phyloP scores from a whole-genome alignment of 2,888 invertebrate genomes.

The Chirona hameri region DNA sequence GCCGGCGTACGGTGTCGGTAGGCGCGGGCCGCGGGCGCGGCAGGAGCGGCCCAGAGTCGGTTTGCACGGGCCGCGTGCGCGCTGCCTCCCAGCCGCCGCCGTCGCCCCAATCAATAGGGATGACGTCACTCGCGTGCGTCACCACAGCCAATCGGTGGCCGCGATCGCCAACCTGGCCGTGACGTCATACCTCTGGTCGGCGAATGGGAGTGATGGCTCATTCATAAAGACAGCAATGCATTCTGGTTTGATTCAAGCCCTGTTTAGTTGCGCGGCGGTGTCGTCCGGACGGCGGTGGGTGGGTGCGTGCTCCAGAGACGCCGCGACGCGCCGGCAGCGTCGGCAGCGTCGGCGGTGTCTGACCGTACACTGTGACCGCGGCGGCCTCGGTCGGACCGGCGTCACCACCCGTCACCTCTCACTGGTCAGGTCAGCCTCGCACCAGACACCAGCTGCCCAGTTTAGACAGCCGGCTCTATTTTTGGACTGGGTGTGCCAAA shows the following conservation, averaged over 20 bases:
- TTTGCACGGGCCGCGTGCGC: background rate
- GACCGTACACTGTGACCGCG: no score
- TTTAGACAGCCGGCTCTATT: no score
- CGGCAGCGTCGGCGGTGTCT: no score
- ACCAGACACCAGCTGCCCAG: no score
- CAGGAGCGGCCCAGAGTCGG: background rate
- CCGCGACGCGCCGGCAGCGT: no score
- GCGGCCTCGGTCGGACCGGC: no score
- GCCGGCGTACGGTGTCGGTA: no score
- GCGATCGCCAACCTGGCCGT: background rate
- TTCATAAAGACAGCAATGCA: slow-evolving; percentile 12
- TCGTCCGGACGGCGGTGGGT: background rate
- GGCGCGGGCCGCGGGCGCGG: background rate
- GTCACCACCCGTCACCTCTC: no score
- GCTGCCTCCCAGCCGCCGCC: background rate
- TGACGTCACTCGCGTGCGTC: slow-evolving; percentile 6
- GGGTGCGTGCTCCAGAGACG: no score
- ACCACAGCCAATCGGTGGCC: background rate
- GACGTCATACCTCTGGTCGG: background rate
- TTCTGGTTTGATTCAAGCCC: slow-evolving; percentile 22
- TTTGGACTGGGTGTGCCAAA: no score
- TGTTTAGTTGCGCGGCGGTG: background rate
- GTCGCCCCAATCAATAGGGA: background rate
- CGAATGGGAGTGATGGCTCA: slow-evolving; percentile 25
- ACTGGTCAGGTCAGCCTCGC: no score